A percentile compares a stretch with the other conserved stretches of the same genome.
Evolutionary conservation across 2,888 invertebrate species (phyloP).

Genomic region (Rugalucina vietnamica): DNA sequence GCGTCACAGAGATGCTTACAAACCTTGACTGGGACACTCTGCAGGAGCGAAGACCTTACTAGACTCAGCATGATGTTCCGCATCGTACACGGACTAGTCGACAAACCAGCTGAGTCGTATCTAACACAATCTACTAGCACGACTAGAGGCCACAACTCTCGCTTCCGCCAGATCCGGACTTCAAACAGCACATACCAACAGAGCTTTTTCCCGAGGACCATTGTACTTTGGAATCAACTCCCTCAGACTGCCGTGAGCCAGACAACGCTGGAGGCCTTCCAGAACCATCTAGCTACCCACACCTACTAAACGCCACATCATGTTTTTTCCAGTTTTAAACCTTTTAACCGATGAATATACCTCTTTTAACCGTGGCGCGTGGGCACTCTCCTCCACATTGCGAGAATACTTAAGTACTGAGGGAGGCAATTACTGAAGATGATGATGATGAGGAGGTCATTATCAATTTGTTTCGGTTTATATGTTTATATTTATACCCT

Average conservation of each 20-base stretch:
- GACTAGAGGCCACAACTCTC: too few species aligned
- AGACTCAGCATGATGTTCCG: constrained; percentile 4
- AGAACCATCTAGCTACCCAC: not conserved
- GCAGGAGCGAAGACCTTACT: not conserved
- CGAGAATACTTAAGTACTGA: not conserved
- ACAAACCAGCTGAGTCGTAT: not conserved
- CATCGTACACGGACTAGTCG: not conserved
- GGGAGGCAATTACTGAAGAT: constrained; percentile 7
- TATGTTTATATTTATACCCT: too few species aligned
- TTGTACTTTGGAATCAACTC: not conserved
- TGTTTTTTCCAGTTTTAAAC: not conserved
- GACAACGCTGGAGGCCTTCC: constrained; percentile 8
- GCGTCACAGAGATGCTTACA: not conserved
- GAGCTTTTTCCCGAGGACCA: not conserved
- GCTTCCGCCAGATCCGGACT: not conserved
- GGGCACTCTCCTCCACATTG: not conserved
- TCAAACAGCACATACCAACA: not conserved
- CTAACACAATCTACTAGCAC: not conserved
- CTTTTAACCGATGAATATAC: not conserved
- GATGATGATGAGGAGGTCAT: not conserved
- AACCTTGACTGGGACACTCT: not conserved
- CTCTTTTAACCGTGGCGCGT: not conserved
- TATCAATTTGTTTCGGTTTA: too few species aligned
- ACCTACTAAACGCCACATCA: not conserved
- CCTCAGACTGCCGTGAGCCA: not conserved